Evolutionary conservation across 2,113 vertebrate genomes (phyloP), one percentile per base, ranked within the genome.

Genomic region (Chroicocephalus ridibundus): DNA sequence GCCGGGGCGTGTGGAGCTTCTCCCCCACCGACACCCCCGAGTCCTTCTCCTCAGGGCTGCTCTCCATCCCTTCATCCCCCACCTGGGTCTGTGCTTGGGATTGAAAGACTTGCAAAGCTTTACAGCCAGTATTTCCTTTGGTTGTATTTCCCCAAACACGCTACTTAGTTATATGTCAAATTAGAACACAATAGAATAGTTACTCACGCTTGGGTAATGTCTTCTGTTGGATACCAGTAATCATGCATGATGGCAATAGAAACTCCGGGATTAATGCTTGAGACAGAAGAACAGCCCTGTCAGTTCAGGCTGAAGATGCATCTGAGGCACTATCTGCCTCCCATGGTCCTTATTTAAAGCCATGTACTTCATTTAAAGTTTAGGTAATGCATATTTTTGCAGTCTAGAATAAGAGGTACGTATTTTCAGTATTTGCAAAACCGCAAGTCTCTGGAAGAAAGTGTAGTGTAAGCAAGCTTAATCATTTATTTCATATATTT

Each of bases 161-260:
- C 6, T 20, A 0, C 49, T 29, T n/a, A 2, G 4, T 32, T 31
- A 4, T 7, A 3, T 4, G 16, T 49, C 65, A 34, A 1, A 40
- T 27, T 3, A 5, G 44, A 64, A 19, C 3, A 21, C 36, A 42
- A 13, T 2, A 42, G 15, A 27, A 3, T 25, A 8, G 14, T 25
- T n/a, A 22, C 5, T 32, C 19, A 4, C 16, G 2, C 2, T 4
- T 49, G 40, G 57, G 6, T 65, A 4, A 1, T 3, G 2, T 38
- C 46, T 60, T 60, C 32, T 29, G 29, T 54, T 15, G n/a, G 46
- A 9, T 29, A 20, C 16, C 32, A 1, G 22, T 19, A 9, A 10
- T 11, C 4, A 1, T 3, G 9, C 34, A 19, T 2, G 19, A 17
- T 21, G 27, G 27, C 27, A 12, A 8, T 38, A 38, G 42, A 9